phyloP scores from a whole-genome alignment of 2,113 vertebrate species.

The Dolichallabes microphthalmus region DNA sequence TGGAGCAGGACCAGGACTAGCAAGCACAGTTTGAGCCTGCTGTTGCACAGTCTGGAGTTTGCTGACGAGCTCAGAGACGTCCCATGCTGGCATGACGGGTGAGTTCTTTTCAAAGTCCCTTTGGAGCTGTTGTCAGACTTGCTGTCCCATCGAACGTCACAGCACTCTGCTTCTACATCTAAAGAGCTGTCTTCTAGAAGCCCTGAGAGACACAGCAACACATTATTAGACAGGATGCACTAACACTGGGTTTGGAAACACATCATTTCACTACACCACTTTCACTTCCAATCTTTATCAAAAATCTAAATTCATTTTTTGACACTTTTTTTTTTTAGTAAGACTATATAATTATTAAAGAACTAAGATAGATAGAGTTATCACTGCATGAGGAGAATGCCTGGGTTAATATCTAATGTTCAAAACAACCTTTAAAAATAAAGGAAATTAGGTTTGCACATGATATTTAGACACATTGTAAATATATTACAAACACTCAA shows the following conservation, averaged over 20 bases:
- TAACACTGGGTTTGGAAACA: not conserved
- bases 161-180: slow-evolving; percentile 91
- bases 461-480: not conserved
- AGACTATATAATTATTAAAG: not conserved
- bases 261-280: not conserved
- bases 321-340: not conserved
- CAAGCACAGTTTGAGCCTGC: slow-evolving; percentile 95
- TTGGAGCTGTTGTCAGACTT: slow-evolving; percentile 78
- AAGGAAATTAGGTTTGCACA: not conserved
- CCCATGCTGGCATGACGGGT: slow-evolving; percentile 86
- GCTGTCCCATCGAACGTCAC: slow-evolving; percentile 91
- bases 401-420: not conserved
- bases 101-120: slow-evolving; percentile 83
- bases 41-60: slow-evolving; percentile 91
- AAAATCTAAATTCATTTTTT: not conserved
- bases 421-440: not conserved
- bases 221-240: slow-evolving; percentile 3
- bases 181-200: slow-evolving; percentile 90
- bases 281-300: not conserved
- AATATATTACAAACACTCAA: not conserved
- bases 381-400: too few relatives aligned
- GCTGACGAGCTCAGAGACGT: slow-evolving; percentile 88
- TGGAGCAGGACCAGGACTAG: slow-evolving; percentile 94
- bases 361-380: not conserved
- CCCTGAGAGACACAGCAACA: slow-evolving; percentile 71